Evolutionary conservation across 2,113 vertebrate genomes (phyloP), one percentile per base, ranked within the genome.

Genomic region (Machaerirhynchus nigripectus): DNA sequence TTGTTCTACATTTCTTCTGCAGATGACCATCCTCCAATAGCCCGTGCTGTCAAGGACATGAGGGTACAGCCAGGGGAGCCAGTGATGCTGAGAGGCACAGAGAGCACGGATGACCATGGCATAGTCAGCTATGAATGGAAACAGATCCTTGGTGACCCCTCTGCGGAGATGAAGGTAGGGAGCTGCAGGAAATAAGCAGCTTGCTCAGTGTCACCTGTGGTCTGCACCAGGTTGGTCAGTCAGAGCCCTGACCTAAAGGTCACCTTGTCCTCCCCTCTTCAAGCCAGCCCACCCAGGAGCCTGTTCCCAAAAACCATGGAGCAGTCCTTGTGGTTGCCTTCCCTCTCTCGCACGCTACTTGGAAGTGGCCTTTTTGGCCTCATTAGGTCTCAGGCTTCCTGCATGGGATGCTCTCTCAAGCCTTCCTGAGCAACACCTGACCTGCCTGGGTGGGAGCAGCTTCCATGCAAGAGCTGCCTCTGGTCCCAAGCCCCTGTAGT

Each of bases 61-160:
- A 99, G 98, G 42, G 98, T 99, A 9, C 99, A 99, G 84, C 99
- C 99, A 0, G 97, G 98, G 17, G 98, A 99, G 10, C 88, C 67
- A 0, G 96, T 99, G 87, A 96, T 90, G 4, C 96, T 99, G 74
- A 99, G 97, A 47, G 99, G 98, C 56, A 17, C 97, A 4, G 94
- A 97, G 47, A 99, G 98, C 97, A 97, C 93, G 3, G 99, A 99
- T 52, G 98, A 99, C 92, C 46, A 81, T 1, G 35, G 27, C 7
- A 98, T 98, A 33, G 77, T 28, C 27, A 90, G 83, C 16, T 99
- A 82, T 56, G 56, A 98, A 10, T 99, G 99, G 99, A 78, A 71
- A 8, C 97, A 98, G 53, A 55, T 99, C 57, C 94, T 96, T 1
- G 97, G 94, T 0, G 96, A 98, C 84, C 37, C 95, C 0, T 91